A percentile compares a stretch with the other conserved stretches of the same genome.
Conservation (phyloP, 92 coral and sea anemone species). For the Meandrina meandrites region DNA sequence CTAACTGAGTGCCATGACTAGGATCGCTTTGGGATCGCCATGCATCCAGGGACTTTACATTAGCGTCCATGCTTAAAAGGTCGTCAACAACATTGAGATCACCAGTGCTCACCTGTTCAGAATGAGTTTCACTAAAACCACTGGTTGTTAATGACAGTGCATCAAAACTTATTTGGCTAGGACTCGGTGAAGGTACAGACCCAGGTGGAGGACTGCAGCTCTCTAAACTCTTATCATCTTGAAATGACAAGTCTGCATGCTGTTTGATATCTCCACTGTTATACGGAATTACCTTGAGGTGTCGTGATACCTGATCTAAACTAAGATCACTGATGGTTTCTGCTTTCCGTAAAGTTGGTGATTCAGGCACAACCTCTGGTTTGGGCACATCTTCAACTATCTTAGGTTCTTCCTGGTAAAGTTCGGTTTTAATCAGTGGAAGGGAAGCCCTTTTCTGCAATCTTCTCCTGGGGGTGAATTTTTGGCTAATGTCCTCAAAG, state of each 20-base stretch:
- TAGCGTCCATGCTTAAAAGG: conserved; percentile 44
- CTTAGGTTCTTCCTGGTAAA: conserved; percentile 48
- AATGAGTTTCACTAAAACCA: conserved; percentile 86
- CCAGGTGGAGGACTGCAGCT: conserved; percentile 81
- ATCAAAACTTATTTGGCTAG: conserved; percentile 82
- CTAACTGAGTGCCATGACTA: conserved; percentile 74
- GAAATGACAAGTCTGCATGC: conserved; percentile 28
- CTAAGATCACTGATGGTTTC: conserved; percentile 63
- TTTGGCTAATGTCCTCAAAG: conserved; percentile 19
- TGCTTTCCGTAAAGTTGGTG: conserved; percentile 48
- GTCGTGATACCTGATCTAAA: conserved; percentile 37
- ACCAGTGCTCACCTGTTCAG: conserved; percentile 81
- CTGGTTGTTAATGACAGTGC: conserved; percentile 81
- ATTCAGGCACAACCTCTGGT: conserved; percentile 24
- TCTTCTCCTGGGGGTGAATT: background rate
- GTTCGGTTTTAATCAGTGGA: conserved; percentile 63
- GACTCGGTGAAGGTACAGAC: conserved; percentile 75
- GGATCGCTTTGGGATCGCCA: conserved; percentile 99
- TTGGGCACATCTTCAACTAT: conserved; percentile 23
- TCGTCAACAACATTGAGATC: conserved; percentile 69
- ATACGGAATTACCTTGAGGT: conserved; percentile 23
- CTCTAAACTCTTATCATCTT: conserved; percentile 62
- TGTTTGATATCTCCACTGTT: conserved; percentile 33
- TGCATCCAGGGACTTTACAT: conserved; percentile 50
- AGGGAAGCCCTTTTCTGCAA: conserved; percentile 46